Evolutionary conservation across 2,113 vertebrate species (phyloP), one percentile per base, ranked within the genome.

Genomic region (Aplodontia rufa): DNA sequence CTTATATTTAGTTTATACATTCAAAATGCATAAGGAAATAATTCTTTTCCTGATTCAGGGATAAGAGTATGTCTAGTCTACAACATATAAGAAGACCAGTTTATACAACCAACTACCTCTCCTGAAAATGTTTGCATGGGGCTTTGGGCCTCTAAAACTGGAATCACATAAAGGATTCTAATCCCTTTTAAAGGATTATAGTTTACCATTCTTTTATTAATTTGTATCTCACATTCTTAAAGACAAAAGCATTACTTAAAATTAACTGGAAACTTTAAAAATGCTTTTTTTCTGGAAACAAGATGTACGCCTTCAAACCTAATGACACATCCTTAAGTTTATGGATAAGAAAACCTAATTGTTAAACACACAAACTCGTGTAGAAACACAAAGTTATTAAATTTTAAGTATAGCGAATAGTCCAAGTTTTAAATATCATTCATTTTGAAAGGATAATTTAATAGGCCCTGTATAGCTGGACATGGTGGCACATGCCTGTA

Each of bases 391-490:
- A 83, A 78, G 30, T 87, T 53, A 79, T 3, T 40, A 68, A 20
- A 26, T 68, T 84, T 88, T 91, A 84, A 51, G n/a, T 37, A 71
- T 13, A 49, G 4, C 45, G 12, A 94, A 64, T 4, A 72, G 24
- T 79, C 24, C 24, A 82, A 58, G 79, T 74, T 91, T 96, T 81
- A 88, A 95, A 91, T 58, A 88, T 55, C 62, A 93, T 51, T 92
- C n/a, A 87, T 72, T 13, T 58, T 87, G 68, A 92, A 96, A 87
- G 68, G 49, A 66, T 30, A 66, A 85, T 76, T 94, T 45, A 86
- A 68, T 76, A 72, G 28, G 58, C 51, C 12, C 55, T 51, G 71
- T n/a, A 35, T 2, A 76, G 64, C 35, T 19, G 35, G 64, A 60
- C 12, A 16, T 32, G 32, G 32, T 66, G 62, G 32, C 32, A 32